Evolutionary conservation across 2,113 vertebrate genomes (phyloP).

Genomic region (Dicrurus megarhynchus): DNA sequence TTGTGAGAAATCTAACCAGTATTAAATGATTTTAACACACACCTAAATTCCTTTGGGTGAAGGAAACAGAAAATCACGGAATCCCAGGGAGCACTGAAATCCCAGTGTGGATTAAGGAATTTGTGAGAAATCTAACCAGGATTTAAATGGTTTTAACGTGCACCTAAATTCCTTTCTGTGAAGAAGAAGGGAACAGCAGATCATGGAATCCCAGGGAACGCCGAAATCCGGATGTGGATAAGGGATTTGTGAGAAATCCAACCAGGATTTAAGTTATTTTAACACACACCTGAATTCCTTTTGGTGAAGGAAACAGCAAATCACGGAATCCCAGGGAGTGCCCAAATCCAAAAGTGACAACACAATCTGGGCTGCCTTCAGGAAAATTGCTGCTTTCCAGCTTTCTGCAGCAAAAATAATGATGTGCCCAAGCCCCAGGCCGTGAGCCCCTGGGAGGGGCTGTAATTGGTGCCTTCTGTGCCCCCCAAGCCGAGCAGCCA

Average conservation of each 20-base stretch:
- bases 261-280: too few relatives aligned
- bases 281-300: too few relatives aligned
- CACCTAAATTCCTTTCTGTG: background rate
- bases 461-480: conserved; percentile 79
- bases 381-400: background rate
- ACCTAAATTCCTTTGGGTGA: too few relatives aligned
- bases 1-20: too few relatives aligned
- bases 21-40: too few relatives aligned
- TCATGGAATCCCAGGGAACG: too few relatives aligned
- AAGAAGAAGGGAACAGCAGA: too few relatives aligned
- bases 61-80: too few relatives aligned
- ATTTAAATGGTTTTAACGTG: background rate
- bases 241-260: too few relatives aligned
- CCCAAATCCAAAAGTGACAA: background rate
- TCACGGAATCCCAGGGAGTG: too few relatives aligned
- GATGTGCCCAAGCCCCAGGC: background rate
- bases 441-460: conserved; percentile 32
- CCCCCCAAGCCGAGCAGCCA: conserved; percentile 75
- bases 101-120: background rate
- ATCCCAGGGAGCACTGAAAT: accelerated
- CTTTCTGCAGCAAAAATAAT: background rate
- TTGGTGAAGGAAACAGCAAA: too few relatives aligned
- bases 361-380: background rate
- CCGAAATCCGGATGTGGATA: too few relatives aligned
- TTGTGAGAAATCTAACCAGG: background rate